Conservation (phyloP, 92 coral and sea anemone genomes). For the Blastomussa wellsi region DNA sequence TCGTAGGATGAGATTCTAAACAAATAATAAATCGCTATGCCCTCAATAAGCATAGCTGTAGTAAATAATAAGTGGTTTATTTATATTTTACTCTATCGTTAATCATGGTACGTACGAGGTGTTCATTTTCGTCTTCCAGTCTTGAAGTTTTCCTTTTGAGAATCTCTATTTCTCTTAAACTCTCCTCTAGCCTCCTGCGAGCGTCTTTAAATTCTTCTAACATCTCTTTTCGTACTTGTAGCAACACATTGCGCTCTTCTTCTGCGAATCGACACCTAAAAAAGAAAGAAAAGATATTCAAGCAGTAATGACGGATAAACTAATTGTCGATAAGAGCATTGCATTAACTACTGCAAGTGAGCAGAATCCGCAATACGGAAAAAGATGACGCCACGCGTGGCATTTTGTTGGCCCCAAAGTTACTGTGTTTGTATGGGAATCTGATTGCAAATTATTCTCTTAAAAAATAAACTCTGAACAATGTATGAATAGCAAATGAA, state of each 20-base stretch:
- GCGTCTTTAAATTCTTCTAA: conserved; percentile 32
- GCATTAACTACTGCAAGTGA: not conserved
- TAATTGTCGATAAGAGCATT: not conserved
- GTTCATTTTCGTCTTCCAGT: conserved; percentile 46
- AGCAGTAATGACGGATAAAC: too few species aligned
- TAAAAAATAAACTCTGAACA: too few species aligned
- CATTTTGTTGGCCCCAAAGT: too few species aligned
- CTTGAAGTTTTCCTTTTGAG: conserved; percentile 33
- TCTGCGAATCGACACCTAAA: conserved; percentile 37
- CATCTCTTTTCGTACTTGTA: conserved; percentile 35
- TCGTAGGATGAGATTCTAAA: too few species aligned
- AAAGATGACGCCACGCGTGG: too few species aligned
- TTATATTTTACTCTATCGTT: not conserved
- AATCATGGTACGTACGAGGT: conserved; percentile 28
- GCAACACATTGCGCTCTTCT: conserved; percentile 26
- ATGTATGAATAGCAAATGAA: too few species aligned
- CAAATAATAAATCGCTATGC: too few species aligned
- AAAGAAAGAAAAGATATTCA: not conserved
- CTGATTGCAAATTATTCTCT: too few species aligned
- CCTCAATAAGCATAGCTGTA: too few species aligned
- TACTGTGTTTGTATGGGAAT: too few species aligned
- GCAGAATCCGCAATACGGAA: too few species aligned
- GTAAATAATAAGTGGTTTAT: too few species aligned
- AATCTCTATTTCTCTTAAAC: conserved; percentile 35
- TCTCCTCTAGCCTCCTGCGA: conserved; percentile 29